These are phyloP conservation scores for Steatornis caripensis DNA, from an alignment of 2,113 vertebrate species.

Conservation along the genomic window DNA sequence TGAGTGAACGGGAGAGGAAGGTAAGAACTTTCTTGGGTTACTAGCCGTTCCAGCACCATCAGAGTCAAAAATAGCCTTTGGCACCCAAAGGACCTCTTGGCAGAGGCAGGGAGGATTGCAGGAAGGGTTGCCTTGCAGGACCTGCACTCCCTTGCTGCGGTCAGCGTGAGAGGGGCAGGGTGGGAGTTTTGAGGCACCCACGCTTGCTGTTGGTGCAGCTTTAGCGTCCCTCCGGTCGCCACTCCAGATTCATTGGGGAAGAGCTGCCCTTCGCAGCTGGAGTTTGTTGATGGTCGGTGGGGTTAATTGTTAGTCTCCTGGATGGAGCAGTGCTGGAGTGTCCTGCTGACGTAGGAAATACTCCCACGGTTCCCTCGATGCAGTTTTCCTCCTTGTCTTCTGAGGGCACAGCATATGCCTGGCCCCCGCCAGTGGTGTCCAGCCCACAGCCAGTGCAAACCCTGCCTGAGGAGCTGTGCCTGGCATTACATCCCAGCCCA, in stretches of 20 bases:
- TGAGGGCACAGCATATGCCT: accelerated
- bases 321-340: accelerated
- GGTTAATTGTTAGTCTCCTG: background rate
- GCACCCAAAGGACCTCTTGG: background rate
- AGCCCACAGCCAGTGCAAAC: background rate
- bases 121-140: background rate
- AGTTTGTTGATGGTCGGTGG: background rate
- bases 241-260: accelerated
- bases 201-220: background rate
- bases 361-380: background rate
- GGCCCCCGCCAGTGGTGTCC: accelerated
- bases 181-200: background rate
- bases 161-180: background rate
- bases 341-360: accelerated
- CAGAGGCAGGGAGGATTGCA: background rate
- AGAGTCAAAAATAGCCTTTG: background rate
- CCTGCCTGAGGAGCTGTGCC: background rate
- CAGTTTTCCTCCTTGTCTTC: background rate
- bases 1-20: background rate
- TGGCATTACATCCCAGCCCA: accelerated
- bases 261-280: background rate
- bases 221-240: background rate
- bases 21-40: background rate
- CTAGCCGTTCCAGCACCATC: background rate
- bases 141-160: background rate